A percentile compares a stretch with the other conserved stretches of the same genome.
These are phyloP conservation scores for Corythoichthys intestinalis DNA, from an alignment of 2,113 vertebrate species.

Conservation along the genomic window DNA sequence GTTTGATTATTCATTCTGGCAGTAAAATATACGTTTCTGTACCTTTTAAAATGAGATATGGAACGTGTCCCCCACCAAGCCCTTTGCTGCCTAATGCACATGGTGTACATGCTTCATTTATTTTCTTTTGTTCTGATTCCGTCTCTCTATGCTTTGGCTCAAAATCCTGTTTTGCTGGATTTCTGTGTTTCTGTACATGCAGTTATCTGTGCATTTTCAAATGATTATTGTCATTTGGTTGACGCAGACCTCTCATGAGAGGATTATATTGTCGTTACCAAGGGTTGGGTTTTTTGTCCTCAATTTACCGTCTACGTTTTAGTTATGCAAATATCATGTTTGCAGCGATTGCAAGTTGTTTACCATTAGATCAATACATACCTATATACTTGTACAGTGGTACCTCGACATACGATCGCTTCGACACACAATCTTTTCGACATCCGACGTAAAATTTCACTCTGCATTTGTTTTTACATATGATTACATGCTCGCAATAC, in stretches of 20 bases:
- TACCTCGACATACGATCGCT: too few relatives aligned
- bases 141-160: slow-evolving; percentile 29
- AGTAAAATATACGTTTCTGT: neutral
- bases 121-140: slow-evolving; percentile 61
- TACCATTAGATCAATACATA: too few relatives aligned
- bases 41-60: slow-evolving; percentile 9
- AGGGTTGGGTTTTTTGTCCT: neutral
- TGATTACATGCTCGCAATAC: too few relatives aligned
- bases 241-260: neutral
- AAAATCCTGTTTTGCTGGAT: slow-evolving; percentile 13
- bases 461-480: too few relatives aligned
- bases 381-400: too few relatives aligned
- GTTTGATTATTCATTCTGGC: slow-evolving; percentile 11
- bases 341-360: neutral
- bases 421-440: too few relatives aligned
- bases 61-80: slow-evolving; percentile 47
- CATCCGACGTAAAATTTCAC: too few relatives aligned
- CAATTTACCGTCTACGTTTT: neutral
- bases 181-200: slow-evolving; percentile 2
- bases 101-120: slow-evolving; percentile 26
- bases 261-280: neutral
- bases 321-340: neutral
- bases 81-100: slow-evolving; percentile 20
- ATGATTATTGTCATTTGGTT: neutral
- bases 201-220: neutral